Conservation (phyloP, 1,140 invertebrate genomes). For the Panagrolaimus sp. region DNA sequence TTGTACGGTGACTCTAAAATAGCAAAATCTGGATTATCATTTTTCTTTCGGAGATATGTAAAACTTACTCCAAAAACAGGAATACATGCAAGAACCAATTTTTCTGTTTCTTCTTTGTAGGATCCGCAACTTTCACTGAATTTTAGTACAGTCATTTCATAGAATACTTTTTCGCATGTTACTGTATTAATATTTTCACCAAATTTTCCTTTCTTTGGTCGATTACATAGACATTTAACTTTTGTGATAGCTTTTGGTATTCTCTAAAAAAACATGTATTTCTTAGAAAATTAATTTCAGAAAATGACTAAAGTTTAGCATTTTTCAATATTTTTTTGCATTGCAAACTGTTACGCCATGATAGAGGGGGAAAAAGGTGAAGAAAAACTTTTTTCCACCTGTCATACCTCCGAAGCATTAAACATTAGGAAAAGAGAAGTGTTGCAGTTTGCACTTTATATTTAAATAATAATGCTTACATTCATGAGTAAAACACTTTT, state of each 20-base stretch:
- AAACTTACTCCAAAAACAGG: slow-evolving; percentile 9
- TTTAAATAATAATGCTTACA: too few relatives aligned
- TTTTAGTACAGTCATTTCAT: slow-evolving; percentile 7
- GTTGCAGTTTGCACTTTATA: too few relatives aligned
- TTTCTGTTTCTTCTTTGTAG: background rate
- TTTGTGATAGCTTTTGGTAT: slow-evolving; percentile 9
- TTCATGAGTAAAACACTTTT: too few relatives aligned
- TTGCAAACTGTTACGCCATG: too few relatives aligned
- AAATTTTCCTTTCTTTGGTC: background rate
- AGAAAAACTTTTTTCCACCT: too few relatives aligned
- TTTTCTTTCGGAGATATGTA: background rate
- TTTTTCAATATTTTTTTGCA: too few relatives aligned
- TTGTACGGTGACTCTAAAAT: too few relatives aligned
- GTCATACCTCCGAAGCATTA: too few relatives aligned
- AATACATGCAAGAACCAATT: slow-evolving; percentile 8
- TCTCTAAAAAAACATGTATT: background rate
- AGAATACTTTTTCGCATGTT: slow-evolving; percentile 5
- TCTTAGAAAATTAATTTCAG: too few relatives aligned
- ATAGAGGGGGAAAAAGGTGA: too few relatives aligned
- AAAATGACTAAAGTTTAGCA: background rate
- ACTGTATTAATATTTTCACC: background rate
- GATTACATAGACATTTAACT: slow-evolving; percentile 10
- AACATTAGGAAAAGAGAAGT: too few relatives aligned
- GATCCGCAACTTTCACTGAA: background rate
- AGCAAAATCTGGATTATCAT: too few relatives aligned